Evolutionary conservation across 1,140 invertebrate genomes (phyloP).

Genomic region (Hylaeus volcanicus): DNA sequence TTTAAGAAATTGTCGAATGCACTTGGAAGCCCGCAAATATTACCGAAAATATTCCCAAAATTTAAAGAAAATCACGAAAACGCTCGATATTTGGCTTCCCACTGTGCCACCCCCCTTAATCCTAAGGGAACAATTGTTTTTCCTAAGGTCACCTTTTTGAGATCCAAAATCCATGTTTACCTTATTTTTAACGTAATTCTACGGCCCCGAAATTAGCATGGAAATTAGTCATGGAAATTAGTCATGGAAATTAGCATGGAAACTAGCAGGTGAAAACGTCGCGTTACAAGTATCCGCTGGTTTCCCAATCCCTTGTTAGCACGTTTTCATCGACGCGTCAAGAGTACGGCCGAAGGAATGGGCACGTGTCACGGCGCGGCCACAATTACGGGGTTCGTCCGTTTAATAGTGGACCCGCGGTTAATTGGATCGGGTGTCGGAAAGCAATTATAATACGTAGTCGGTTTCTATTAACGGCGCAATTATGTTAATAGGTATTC

Average conservation of each 20-base stretch:
- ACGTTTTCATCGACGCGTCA: not conserved
- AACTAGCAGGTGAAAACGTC: not conserved
- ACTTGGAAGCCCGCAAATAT: too few species aligned
- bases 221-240: not conserved
- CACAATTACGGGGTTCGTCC: not conserved
- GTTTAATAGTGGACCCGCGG: not conserved
- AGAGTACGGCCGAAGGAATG: not conserved
- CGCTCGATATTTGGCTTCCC: too few species aligned
- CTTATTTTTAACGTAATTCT: too few species aligned
- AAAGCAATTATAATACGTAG: not conserved
- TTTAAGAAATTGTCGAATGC: too few species aligned
- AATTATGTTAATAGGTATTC: slow-evolving; percentile 12
- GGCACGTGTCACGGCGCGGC: not conserved
- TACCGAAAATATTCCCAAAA: too few species aligned
- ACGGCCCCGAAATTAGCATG: too few species aligned
- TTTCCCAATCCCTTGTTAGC: not conserved
- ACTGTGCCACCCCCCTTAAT: too few species aligned
- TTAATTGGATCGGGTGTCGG: not conserved
- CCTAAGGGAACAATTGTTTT: too few species aligned
- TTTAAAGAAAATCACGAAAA: too few species aligned
- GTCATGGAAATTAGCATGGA: not conserved
- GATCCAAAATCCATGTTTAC: too few species aligned
- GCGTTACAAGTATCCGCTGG: too few species aligned
- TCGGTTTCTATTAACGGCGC: not conserved
- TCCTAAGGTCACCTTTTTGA: too few species aligned